Base-by-base conservation (phyloP, 2,888 invertebrate genomes). In the Halocaridina rubra region DNA sequence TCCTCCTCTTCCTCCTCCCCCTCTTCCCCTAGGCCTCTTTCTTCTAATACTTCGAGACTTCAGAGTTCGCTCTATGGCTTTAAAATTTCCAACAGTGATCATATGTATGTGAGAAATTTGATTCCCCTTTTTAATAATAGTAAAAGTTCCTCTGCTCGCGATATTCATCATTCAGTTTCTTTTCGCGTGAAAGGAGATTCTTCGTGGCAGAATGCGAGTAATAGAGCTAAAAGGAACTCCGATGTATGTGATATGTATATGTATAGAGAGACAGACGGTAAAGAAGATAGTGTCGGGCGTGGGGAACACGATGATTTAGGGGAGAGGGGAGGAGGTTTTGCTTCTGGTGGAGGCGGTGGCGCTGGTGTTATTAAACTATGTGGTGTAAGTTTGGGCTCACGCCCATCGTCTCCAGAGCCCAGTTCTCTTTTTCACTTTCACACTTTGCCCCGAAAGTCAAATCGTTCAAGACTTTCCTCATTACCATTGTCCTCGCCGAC, bases 221-320 rank as follows among this genome's bases (percentile, higher is more conserved):
- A 77, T 46, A 78, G 72, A 71, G 53, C 82, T 27, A 78, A 78
- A 71, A 84, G 82, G 77, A 84, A 84, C 57, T 84, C 82, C 61
- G 82, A 78, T 72, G 67, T 78, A 64, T 71, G 82, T 64, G 82
- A 84, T 59, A 32, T 84, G 39, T 71, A 72, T 32, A 84, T 78
- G 82, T 84, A 84, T 72, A 74, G 82, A 19, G 64, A 46, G 22
- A 19, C 33, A 13, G 80, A 81, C 24, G 30, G 80, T 39, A 19
- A 10, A 53, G 53, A 8, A 53, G 3, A 19, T 53, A 53, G 53
- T 13, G 53, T 16, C 16, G 53, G 16, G 10, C 19, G 16, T n/a
- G 53, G 53, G 10, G 53, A 53, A 13, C 16, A 16, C 0, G 16
- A 4, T 10, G 53, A 53, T 10, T 53, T 53, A 2, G 59, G 39